Evolutionary conservation across 2,888 invertebrate genomes (phyloP).

Genomic region (Synanthedon myopaeformis): DNA sequence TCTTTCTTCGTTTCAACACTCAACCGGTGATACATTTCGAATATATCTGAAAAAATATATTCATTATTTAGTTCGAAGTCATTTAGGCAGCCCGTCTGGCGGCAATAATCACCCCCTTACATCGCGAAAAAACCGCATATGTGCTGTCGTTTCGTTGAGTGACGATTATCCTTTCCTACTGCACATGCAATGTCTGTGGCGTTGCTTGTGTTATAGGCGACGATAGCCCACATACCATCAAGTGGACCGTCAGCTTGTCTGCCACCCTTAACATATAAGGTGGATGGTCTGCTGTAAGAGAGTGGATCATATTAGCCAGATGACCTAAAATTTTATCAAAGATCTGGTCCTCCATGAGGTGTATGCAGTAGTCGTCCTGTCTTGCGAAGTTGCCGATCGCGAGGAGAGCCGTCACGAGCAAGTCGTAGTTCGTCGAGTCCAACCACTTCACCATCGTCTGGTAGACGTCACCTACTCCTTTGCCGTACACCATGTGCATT

Average conservation of each 20-base stretch:
- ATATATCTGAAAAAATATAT: slow-evolving; percentile 31
- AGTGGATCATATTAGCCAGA: too few relatives aligned
- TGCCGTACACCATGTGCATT: slow-evolving; percentile 85
- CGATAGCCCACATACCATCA: too few relatives aligned
- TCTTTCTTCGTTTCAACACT: not conserved
- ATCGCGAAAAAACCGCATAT: too few relatives aligned
- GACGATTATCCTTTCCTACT: too few relatives aligned
- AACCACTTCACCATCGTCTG: slow-evolving; percentile 82
- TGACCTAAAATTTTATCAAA: slow-evolving; percentile 78
- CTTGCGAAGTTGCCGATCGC: slow-evolving; percentile 92
- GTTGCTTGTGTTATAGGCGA: too few relatives aligned
- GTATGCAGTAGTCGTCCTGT: slow-evolving; percentile 84
- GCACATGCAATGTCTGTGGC: too few relatives aligned
- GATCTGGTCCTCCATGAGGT: slow-evolving; percentile 84
- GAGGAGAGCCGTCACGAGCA: slow-evolving; percentile 85
- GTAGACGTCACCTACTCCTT: slow-evolving; percentile 80
- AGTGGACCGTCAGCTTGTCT: too few relatives aligned
- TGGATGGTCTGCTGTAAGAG: too few relatives aligned
- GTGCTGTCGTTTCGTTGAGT: too few relatives aligned
- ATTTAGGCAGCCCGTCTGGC: too few relatives aligned
- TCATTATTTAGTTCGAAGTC: not conserved
- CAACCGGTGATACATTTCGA: slow-evolving; percentile 32
- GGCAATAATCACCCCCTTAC: too few relatives aligned
- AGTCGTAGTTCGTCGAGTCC: slow-evolving; percentile 76
- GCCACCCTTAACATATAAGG: too few relatives aligned